Percentiles rank a stretch among this genome's conserved stretches.
Conservation (phyloP, 1,140 invertebrate species). For the Drosophila athabasca region DNA sequence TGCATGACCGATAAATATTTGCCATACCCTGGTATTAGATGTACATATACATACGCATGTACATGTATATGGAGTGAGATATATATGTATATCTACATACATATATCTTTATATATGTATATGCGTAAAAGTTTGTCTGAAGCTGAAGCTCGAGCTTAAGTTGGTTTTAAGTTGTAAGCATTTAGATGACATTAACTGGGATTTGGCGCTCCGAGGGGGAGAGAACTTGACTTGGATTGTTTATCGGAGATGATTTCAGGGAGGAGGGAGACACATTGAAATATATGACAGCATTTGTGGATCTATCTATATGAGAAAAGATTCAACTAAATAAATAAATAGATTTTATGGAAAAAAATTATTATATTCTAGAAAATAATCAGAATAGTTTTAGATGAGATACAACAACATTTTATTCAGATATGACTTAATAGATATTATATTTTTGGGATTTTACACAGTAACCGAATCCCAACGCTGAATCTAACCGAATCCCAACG, state of each 20-base stretch:
- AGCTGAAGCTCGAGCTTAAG: conserved; percentile 60
- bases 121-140: conserved; percentile 41
- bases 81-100: no score
- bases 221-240: conserved; percentile 30
- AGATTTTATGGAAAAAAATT: no score
- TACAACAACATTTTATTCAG: no score
- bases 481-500: no score
- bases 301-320: no score
- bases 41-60: not conserved
- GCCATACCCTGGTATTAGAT: not conserved
- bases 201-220: conserved; percentile 45
- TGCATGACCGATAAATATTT: conserved; percentile 76
- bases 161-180: conserved; percentile 80
- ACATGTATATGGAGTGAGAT: conserved; percentile 7
- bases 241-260: conserved; percentile 33
- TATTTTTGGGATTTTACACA: no score
- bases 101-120: conserved; percentile 5
- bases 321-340: no score
- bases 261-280: not conserved
- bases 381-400: no score
- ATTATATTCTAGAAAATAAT: no score
- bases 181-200: conserved; percentile 77
- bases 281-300: no score
- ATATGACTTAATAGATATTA: no score
- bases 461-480: no score